A percentile compares a stretch with the other conserved stretches of the same genome.
These are phyloP conservation scores for Podarcis raffonei DNA, from an alignment of 2,113 vertebrate genomes.

Conservation along the genomic window DNA sequence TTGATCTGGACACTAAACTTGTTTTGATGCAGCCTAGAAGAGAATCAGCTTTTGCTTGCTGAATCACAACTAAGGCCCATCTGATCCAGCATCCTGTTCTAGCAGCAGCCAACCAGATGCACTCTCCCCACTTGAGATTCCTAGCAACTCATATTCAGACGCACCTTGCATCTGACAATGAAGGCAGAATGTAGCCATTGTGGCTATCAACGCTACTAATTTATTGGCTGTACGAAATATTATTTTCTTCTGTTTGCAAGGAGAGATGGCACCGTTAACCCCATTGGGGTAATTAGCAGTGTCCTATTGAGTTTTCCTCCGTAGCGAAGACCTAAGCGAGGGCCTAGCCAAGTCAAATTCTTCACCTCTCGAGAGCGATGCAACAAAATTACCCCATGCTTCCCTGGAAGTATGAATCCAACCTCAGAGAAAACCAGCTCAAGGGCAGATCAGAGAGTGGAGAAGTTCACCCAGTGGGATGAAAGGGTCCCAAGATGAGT, in stretches of 20 bases:
- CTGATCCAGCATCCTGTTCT: no score
- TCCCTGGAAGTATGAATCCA: not conserved
- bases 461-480: not conserved
- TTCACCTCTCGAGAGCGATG: not conserved
- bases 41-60: no score
- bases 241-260: not conserved
- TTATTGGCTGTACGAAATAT: not conserved
- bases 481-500: not conserved
- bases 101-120: no score
- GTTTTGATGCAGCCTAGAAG: no score
- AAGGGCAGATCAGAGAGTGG: not conserved
- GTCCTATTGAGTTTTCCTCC: not conserved
- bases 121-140: no score
- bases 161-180: no score
- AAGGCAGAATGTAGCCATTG: no score
- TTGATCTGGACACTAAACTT: no score
- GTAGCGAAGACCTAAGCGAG: not conserved
- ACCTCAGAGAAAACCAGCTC: not conserved
- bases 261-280: not conserved
- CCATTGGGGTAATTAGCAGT: no score
- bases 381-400: not conserved
- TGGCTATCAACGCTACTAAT: not conserved
- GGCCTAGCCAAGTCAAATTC: not conserved
- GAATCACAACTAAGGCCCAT: no score
- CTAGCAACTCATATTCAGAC: not conserved